These are phyloP conservation scores for Carassius gibelio DNA, from an alignment of 2,113 vertebrate genomes.

Conservation along the genomic window DNA sequence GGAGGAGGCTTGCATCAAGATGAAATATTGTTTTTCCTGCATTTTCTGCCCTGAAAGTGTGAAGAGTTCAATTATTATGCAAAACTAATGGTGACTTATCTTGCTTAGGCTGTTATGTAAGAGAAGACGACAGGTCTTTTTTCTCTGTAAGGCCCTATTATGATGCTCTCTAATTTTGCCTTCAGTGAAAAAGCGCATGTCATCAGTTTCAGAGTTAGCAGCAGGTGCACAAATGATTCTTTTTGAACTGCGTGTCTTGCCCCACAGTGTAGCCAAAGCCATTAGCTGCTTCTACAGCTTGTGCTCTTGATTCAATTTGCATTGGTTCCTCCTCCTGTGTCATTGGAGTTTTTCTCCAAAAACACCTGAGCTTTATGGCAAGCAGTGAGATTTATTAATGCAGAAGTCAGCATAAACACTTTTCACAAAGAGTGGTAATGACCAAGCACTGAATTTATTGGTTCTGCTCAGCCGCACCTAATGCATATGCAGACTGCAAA, in stretches of 20 bases:
- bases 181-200: constrained; percentile 27
- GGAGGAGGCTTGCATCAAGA: constrained; percentile 19
- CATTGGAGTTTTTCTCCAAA: constrained; percentile 36
- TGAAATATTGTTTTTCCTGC: constrained; percentile 11
- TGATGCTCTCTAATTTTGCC: constrained; percentile 31
- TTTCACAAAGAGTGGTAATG: constrained; percentile 58
- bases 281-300: constrained; percentile 32
- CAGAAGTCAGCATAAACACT: constrained; percentile 72
- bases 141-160: constrained; percentile 16
- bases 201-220: constrained; percentile 28
- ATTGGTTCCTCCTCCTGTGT: constrained; percentile 25
- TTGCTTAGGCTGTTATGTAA: background rate
- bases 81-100: constrained; percentile 5
- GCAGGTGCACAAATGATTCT: constrained; percentile 41
- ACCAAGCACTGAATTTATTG: constrained; percentile 57
- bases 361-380: constrained; percentile 38
- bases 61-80: constrained; percentile 29
- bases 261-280: background rate
- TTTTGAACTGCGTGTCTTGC: constrained; percentile 30
- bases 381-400: constrained; percentile 68
- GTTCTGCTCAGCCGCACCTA: constrained; percentile 37
- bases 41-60: constrained; percentile 24
- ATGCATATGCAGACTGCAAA: constrained; percentile 52
- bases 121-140: background rate
- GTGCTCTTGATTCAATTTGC: constrained; percentile 23